Percentiles rank a stretch among this genome's conserved stretches.
Conservation (phyloP, 2,888 invertebrate species). For the Pammene aurita region DNA sequence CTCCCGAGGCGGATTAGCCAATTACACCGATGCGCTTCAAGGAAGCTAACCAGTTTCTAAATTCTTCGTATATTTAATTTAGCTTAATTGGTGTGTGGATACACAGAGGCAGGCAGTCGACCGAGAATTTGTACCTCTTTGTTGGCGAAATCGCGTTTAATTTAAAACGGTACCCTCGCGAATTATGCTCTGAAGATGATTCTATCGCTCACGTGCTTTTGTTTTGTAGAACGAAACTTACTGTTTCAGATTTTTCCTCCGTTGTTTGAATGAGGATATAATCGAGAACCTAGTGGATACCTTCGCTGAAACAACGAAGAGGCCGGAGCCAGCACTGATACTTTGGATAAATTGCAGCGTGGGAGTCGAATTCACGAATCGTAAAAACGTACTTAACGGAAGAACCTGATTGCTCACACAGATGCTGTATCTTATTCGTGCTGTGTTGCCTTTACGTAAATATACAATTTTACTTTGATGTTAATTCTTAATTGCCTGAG, state of each 20-base stretch:
- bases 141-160: slow-evolving; percentile 71
- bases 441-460: slow-evolving; percentile 26
- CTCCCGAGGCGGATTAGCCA: slow-evolving; percentile 76
- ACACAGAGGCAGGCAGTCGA: slow-evolving; percentile 74
- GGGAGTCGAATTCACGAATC: slow-evolving; percentile 46
- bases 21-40: slow-evolving; percentile 82
- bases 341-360: slow-evolving; percentile 47
- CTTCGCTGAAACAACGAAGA: slow-evolving; percentile 30
- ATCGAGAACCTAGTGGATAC: slow-evolving; percentile 34
- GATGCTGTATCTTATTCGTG: slow-evolving; percentile 40
- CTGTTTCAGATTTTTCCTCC: slow-evolving; percentile 28
- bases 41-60: slow-evolving; percentile 82
- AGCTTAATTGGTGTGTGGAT: slow-evolving; percentile 81
- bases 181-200: slow-evolving; percentile 54
- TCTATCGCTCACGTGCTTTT: slow-evolving; percentile 55
- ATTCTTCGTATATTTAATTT: slow-evolving; percentile 82
- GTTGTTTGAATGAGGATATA: slow-evolving; percentile 41
- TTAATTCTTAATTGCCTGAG: slow-evolving; percentile 28
- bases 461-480: slow-evolving; percentile 38
- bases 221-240: slow-evolving; percentile 45
- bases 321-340: slow-evolving; percentile 37
- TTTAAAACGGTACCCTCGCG: slow-evolving; percentile 69
- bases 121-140: slow-evolving; percentile 78
- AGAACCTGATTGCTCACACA: slow-evolving; percentile 44
- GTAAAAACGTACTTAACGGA: slow-evolving; percentile 46